A percentile compares a stretch with the other conserved stretches of the same genome.
phyloP scores from a whole-genome alignment of 2,888 invertebrate genomes.

The Alviniconcha strummeri region DNA sequence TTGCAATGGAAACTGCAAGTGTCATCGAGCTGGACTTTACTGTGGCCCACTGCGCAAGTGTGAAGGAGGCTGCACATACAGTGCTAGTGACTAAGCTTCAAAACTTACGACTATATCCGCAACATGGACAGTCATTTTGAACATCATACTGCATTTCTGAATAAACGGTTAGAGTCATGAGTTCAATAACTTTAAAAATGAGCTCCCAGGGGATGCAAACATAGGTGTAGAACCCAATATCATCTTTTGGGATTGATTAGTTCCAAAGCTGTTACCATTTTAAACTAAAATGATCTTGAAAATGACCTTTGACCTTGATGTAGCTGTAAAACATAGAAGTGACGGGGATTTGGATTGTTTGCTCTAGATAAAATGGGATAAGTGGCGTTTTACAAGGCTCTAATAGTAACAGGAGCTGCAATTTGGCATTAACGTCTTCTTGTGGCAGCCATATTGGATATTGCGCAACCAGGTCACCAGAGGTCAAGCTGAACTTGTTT shows the following conservation, averaged over 20 bases:
- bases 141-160: background rate
- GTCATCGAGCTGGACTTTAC: conserved; percentile 2
- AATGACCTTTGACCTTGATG: background rate
- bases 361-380: background rate
- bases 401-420: background rate
- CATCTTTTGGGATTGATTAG: background rate
- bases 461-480: background rate
- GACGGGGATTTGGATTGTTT: background rate
- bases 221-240: background rate
- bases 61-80: background rate
- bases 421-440: background rate
- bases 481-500: background rate
- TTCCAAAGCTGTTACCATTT: background rate
- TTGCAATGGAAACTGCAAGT: background rate
- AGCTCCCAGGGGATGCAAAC: background rate
- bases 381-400: background rate
- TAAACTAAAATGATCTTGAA: background rate
- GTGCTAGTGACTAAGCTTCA: conserved; percentile 14
- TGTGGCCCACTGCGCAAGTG: background rate
- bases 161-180: background rate
- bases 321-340: background rate
- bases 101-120: background rate
- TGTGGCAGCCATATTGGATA: conserved; percentile 8
- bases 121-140: conserved; percentile 4
- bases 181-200: conserved; percentile 2